These are phyloP conservation scores for Cecidostiba fungosa DNA, from an alignment of 2,888 invertebrate genomes.

Conservation along the genomic window DNA sequence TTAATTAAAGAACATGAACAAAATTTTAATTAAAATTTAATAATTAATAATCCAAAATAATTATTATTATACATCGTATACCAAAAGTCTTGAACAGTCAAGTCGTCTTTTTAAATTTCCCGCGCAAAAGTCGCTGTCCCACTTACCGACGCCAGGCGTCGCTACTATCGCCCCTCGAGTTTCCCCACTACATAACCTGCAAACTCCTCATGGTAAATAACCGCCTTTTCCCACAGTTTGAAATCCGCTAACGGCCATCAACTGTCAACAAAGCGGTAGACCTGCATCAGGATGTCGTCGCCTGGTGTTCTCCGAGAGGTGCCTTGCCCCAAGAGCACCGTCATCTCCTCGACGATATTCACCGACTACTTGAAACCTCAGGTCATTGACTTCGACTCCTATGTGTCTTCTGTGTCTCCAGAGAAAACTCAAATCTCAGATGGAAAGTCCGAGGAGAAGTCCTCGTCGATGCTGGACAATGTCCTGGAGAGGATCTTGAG, in stretches of 20 bases:
- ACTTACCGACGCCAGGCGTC: not conserved
- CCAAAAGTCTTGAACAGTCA: too few relatives aligned
- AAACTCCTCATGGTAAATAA: not conserved
- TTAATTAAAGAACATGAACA: too few relatives aligned
- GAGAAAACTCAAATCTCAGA: not conserved
- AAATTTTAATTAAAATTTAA: too few relatives aligned
- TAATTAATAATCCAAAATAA: too few relatives aligned
- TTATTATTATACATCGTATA: too few relatives aligned
- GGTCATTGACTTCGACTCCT: not conserved
- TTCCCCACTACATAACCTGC: not conserved
- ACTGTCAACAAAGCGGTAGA: not conserved
- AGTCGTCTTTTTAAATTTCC: not conserved
- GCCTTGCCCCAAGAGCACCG: not conserved
- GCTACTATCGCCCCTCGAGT: not conserved
- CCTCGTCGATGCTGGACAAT: not conserved
- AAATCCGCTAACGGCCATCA: not conserved
- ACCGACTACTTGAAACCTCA: not conserved
- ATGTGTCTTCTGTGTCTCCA: not conserved
- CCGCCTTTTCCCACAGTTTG: not conserved
- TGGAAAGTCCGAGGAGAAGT: not conserved
- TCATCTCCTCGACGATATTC: not conserved
- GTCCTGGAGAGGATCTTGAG: not conserved
- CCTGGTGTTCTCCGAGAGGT: constrained; percentile 50
- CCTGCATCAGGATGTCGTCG: constrained; percentile 32
- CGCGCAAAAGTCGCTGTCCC: not conserved